These are phyloP conservation scores for Pelecanus crispus DNA, from an alignment of 2,113 vertebrate species.

Conservation along the genomic window DNA sequence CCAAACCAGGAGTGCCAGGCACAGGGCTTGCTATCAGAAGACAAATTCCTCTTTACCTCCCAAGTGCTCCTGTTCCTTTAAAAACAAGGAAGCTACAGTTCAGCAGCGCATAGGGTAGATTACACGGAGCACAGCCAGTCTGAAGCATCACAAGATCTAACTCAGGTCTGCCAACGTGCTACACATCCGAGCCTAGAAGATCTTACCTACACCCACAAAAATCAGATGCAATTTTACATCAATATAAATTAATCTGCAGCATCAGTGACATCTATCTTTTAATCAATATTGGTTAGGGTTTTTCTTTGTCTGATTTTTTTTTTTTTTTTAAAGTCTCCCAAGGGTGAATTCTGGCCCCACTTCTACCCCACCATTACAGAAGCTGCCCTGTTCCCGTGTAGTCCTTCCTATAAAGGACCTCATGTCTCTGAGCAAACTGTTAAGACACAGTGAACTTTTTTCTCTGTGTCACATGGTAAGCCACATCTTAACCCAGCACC, in stretches of 20 bases:
- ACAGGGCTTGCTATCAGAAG: background rate
- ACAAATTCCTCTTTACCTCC: background rate
- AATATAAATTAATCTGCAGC: background rate
- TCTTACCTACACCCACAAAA: background rate
- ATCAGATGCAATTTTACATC: background rate
- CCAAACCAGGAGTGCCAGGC: background rate
- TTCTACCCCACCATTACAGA: background rate
- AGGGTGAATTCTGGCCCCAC: background rate
- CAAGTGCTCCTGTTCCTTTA: background rate
- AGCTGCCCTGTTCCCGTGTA: background rate
- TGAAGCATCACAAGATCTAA: background rate
- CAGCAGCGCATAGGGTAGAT: background rate
- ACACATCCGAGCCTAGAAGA: background rate
- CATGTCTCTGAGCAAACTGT: background rate
- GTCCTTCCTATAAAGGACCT: background rate
- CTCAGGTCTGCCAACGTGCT: background rate
- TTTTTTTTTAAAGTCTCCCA: background rate
- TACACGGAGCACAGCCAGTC: background rate
- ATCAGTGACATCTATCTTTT: background rate
- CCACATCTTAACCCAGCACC: background rate
- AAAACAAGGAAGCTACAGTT: background rate
- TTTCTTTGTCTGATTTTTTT: background rate
- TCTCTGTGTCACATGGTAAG: background rate
- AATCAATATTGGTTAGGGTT: background rate
- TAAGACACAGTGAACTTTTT: background rate